Base-by-base conservation (phyloP, 2,113 vertebrate species). In the Phalacrocorax brasilianus region DNA sequence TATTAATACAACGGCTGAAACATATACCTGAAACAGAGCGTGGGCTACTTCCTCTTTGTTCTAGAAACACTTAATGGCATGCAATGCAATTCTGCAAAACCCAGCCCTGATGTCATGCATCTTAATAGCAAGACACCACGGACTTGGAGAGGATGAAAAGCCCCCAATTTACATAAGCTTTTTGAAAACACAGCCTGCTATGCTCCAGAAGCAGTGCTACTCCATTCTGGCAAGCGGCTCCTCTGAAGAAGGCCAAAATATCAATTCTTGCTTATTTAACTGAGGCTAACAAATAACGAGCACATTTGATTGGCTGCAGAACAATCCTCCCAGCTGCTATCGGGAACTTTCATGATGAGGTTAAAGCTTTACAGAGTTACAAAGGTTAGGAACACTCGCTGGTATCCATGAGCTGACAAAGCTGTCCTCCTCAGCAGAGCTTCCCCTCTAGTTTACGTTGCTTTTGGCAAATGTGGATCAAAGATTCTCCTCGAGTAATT, bases 321-420 rank as follows among this genome's bases (percentile, higher is more conserved):
- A 44, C 8, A 55, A 83, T 27, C 94, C 96, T 95, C 94, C 96
- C 94, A 84, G 86, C 92, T 44, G 88, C 96, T 91, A 35, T 93
- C 96, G 42, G 94, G 96, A 95, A 84, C 87, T 65, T 97, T 97
- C 96, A 65, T 49, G 89, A 68, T 0, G 83, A 94, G 93, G 94
- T 97, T 95, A 97, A 94, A 97, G 95, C 95, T 96, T 93, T 92
- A 91, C 97, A 97, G 95, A 59, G 96, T 91, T 42, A 93, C 95
- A 97, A 97, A 95, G 95, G 95, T 97, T 93, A 85, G 94, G 91
- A 82, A 62, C 92, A 30, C 94, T 80, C 88, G 55, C 71, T 67
- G 93, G 67, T 55, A 49, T 14, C 84, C 84, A 14, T 1, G 7
- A 63, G 92, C 95, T 95, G 94, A 96, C 96, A 78, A 88, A 95